A percentile compares a stretch with the other conserved stretches of the same genome.
phyloP scores from a whole-genome alignment of 2,797 vertebrate species.

The Spea hammondii region DNA sequence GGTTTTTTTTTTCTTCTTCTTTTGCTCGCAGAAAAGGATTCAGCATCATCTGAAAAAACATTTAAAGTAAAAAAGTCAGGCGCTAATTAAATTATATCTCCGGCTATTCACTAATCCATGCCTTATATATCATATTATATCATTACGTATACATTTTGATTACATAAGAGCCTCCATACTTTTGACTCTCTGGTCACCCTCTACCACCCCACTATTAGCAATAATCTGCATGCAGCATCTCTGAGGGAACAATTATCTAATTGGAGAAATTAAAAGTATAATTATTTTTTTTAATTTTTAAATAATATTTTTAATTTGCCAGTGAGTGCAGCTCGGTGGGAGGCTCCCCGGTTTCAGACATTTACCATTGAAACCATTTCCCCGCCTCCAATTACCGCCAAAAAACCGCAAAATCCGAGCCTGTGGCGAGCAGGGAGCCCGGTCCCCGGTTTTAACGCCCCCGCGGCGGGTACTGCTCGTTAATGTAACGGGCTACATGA shows the following conservation, averaged over 20 bases:
- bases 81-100: too few species aligned
- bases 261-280: background rate
- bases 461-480: background rate
- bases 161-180: background rate
- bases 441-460: background rate
- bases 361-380: constrained; percentile 39
- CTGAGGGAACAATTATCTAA: too few species aligned
- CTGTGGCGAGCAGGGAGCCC: background rate
- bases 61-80: too few species aligned
- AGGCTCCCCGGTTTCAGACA: constrained; percentile 24
- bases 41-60: too few species aligned
- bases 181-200: too few species aligned
- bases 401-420: constrained; percentile 35
- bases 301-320: too few species aligned
- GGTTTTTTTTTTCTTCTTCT: too few species aligned
- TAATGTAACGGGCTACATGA: background rate
- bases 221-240: too few species aligned
- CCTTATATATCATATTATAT: background rate
- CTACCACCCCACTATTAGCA: too few species aligned
- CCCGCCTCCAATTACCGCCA: constrained; percentile 48
- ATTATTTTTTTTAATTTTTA: background rate
- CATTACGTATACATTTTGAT: background rate
- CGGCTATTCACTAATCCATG: background rate
- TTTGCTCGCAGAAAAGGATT: too few species aligned
- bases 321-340: background rate